A percentile compares a stretch with the other conserved stretches of the same genome.
Evolutionary conservation across 2,797 vertebrate species (phyloP).

Genomic region (Clarias platycephalus): DNA sequence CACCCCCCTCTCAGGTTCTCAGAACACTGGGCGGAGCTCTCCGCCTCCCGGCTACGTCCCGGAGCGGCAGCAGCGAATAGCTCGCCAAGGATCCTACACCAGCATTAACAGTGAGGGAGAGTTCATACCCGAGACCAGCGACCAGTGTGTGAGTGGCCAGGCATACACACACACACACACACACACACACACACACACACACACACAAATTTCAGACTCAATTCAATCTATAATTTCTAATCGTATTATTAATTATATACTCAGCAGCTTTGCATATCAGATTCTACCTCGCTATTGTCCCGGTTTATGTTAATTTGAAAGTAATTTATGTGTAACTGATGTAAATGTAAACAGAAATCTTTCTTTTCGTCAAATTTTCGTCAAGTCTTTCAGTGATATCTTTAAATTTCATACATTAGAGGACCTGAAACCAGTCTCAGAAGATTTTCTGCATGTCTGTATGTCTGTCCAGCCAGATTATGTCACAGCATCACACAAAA

Average conservation of each 20-base stretch:
- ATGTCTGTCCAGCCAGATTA: too few species aligned
- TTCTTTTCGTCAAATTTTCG: too few species aligned
- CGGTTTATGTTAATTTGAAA: neutral
- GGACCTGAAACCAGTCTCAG: too few species aligned
- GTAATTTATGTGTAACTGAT: neutral
- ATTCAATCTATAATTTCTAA: neutral
- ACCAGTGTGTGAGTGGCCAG: conserved; percentile 64
- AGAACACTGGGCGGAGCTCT: conserved; percentile 91
- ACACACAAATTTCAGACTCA: neutral
- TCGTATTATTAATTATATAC: neutral
- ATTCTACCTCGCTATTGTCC: neutral
- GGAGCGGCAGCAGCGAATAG: conserved; percentile 92
- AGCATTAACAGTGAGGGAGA: conserved; percentile 98
- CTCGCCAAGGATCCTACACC: conserved; percentile 96
- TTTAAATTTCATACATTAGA: too few species aligned
- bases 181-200: neutral
- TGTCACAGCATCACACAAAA: too few species aligned
- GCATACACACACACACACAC: neutral
- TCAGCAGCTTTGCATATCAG: neutral
- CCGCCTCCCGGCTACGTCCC: conserved; percentile 96
- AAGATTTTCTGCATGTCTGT: too few species aligned
- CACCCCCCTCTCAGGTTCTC: conserved; percentile 77
- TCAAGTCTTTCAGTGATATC: too few species aligned
- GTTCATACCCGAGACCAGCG: conserved; percentile 94
- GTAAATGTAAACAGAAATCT: neutral